Conservation (phyloP, 2,888 invertebrate genomes). For the Drosophila fungiperda region DNA sequence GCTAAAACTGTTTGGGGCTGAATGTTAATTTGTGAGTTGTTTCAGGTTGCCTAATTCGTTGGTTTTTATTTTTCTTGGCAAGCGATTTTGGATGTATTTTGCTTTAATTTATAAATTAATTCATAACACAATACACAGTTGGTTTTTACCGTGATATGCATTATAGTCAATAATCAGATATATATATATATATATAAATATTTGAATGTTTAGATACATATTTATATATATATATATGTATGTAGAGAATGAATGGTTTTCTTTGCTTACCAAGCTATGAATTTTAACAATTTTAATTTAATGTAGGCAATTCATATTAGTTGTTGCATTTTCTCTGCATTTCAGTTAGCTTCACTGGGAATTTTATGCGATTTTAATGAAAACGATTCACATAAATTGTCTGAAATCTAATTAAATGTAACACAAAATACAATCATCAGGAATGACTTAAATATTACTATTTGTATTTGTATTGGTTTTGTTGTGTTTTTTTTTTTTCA, state of each 20-base stretch:
- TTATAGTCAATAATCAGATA: conserved; percentile 40
- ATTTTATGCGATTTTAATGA: conserved; percentile 8
- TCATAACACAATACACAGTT: conserved; percentile 80
- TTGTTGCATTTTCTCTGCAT: conserved; percentile 28
- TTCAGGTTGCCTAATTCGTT: conserved; percentile 44
- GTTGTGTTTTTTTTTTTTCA: too few relatives aligned
- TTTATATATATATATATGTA: neutral
- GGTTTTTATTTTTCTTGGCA: conserved; percentile 35
- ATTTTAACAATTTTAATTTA: conserved; percentile 76
- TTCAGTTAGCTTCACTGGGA: conserved; percentile 65
- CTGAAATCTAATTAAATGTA: conserved; percentile 13
- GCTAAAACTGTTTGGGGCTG: conserved; percentile 25
- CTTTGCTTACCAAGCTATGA: conserved; percentile 43
- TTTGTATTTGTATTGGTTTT: conserved; percentile 44
- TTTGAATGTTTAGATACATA: neutral
- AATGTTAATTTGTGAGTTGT: conserved; percentile 25
- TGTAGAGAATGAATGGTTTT: conserved; percentile 31
- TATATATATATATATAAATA: conserved; percentile 26
- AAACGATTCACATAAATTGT: conserved; percentile 6
- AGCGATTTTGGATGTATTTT: conserved; percentile 37
- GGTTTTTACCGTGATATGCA: conserved; percentile 65
- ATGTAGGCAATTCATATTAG: conserved; percentile 58
- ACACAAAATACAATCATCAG: conserved; percentile 60
- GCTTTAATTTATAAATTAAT: conserved; percentile 71
- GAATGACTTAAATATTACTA: conserved; percentile 69